Evolutionary conservation across 2,113 vertebrate species (phyloP).

Genomic region (Desmodus rotundus): DNA sequence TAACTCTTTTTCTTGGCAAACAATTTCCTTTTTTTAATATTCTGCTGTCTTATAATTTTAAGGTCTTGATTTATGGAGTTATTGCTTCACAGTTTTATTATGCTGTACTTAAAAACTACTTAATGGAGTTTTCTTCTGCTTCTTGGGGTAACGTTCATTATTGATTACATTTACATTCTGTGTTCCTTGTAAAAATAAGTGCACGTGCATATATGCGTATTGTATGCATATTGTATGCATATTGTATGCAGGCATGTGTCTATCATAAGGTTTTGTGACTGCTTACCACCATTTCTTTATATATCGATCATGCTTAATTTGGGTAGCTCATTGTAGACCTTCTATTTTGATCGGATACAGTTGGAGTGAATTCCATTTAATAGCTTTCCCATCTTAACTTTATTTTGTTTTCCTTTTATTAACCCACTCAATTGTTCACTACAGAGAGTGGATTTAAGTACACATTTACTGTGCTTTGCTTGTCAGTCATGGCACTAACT

Average conservation of each 20-base stretch:
- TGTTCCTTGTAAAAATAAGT: neutral
- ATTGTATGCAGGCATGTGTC: neutral
- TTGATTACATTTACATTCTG: neutral
- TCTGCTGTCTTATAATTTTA: neutral
- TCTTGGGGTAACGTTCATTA: neutral
- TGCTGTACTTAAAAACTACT: neutral
- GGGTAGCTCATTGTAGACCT: neutral
- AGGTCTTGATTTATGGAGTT: neutral
- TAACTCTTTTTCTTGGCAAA: neutral
- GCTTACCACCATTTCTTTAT: neutral
- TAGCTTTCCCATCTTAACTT: neutral
- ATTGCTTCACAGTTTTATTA: neutral
- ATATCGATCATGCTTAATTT: neutral
- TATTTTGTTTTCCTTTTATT: neutral
- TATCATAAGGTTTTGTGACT: neutral
- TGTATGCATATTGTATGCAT: neutral
- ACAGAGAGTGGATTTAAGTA: neutral
- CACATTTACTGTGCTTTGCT: fast-evolving
- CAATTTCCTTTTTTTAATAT: neutral
- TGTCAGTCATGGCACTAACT: neutral
- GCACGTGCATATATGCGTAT: neutral
- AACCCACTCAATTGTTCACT: neutral
- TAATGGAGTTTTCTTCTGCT: neutral
- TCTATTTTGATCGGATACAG: neutral
- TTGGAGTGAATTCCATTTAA: neutral